phyloP scores from a whole-genome alignment of 2,888 invertebrate species.

The Dexiosoma caninum region DNA sequence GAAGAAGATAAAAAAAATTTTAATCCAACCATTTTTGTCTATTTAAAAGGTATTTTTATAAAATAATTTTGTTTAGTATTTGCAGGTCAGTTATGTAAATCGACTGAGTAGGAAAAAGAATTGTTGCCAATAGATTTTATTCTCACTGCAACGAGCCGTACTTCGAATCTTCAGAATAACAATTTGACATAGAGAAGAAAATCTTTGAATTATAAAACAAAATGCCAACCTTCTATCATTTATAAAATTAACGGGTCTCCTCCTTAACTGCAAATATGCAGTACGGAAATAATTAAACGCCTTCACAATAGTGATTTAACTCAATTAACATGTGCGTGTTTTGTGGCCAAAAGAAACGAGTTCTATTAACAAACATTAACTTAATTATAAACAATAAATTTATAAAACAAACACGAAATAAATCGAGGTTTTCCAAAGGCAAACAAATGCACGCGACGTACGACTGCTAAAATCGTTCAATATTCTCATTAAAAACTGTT shows the following conservation, averaged over 20 bases:
- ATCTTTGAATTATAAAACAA: not conserved
- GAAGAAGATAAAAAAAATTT: too few species aligned
- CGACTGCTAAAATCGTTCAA: constrained; percentile 37
- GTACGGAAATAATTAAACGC: constrained; percentile 21
- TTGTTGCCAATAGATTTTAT: too few species aligned
- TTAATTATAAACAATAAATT: constrained; percentile 55
- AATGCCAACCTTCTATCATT: not conserved
- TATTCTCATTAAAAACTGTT: constrained; percentile 30
- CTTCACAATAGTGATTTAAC: constrained; percentile 46
- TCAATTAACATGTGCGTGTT: constrained; percentile 60
- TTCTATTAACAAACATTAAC: constrained; percentile 56
- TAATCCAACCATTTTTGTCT: too few species aligned
- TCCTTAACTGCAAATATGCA: not conserved
- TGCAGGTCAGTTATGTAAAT: too few species aligned
- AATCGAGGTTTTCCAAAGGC: constrained; percentile 21
- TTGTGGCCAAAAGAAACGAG: constrained; percentile 49
- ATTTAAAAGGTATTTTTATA: too few species aligned
- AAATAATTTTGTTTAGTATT: too few species aligned
- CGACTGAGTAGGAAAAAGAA: too few species aligned
- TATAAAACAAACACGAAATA: constrained; percentile 47
- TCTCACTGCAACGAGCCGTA: too few species aligned
- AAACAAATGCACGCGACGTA: constrained; percentile 26
- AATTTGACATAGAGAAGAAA: too few species aligned
- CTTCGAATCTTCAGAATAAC: too few species aligned
- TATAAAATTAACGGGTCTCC: not conserved